These are phyloP conservation scores for Rhodeus uyekii DNA, from an alignment of 2,797 vertebrate species.

Conservation along the genomic window DNA sequence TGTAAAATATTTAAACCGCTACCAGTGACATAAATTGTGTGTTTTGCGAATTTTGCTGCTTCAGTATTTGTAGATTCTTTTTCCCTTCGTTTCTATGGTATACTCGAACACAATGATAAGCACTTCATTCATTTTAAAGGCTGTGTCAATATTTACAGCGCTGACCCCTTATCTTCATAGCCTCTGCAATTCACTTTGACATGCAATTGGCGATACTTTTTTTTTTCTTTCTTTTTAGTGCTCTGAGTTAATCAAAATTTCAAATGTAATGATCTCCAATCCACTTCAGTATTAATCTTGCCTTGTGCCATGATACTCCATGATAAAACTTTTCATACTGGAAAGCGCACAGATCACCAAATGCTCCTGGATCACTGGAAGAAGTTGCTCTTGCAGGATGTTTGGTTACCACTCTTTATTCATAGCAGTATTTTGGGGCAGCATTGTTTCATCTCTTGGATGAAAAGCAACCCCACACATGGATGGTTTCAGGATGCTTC, in stretches of 20 bases:
- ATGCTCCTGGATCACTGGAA: background rate
- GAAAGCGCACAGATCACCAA: background rate
- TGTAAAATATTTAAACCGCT: background rate
- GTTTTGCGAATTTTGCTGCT: background rate
- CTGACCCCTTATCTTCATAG: too few species aligned
- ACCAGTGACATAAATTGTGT: background rate
- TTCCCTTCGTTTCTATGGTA: background rate
- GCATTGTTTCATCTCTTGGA: too few species aligned
- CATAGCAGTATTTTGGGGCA: background rate
- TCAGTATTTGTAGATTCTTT: background rate
- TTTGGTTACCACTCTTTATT: background rate
- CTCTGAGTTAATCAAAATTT: too few species aligned
- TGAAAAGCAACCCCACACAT: too few species aligned
- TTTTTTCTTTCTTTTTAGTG: too few species aligned
- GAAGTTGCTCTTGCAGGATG: background rate
- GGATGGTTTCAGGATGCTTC: background rate
- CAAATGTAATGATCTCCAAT: background rate
- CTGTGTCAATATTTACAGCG: too few species aligned
- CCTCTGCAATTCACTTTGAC: too few species aligned
- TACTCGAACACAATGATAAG: background rate
- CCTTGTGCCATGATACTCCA: background rate
- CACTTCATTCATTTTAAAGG: too few species aligned
- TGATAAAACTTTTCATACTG: too few species aligned
- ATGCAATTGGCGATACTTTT: too few species aligned
- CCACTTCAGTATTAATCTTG: background rate